Evolutionary conservation across 2,797 vertebrate genomes (phyloP), one percentile per base, ranked within the genome.

Genomic region (Xenentodon cancila): DNA sequence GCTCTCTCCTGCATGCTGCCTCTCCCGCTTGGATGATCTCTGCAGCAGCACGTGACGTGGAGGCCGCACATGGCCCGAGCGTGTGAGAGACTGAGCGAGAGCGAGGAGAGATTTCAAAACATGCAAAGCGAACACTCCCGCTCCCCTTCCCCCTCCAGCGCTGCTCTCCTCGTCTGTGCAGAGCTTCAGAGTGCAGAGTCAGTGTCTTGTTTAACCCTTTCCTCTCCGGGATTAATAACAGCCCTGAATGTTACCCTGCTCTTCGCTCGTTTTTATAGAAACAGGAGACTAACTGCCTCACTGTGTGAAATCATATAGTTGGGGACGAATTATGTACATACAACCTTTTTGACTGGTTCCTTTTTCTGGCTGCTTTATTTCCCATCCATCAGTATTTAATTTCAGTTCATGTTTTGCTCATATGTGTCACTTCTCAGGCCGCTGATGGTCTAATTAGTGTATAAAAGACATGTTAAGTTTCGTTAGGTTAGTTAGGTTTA

Each of bases 1-100:
- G 25, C 46, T 44, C 68, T 65, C 50, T 46, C 64, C 18, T 59
- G 50, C 67, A 66, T 59, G 60, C 74, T 58, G 57, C 22, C 75
- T 65, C 75, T 81, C 73, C 71, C 53, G 50, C 79, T 80, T 65
- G 43, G 61, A 69, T 87, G 87, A 88, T 87, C 81, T 90, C 92
- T 91, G 93, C 93, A 92, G 82, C 82, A 55, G 92, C 93, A 94
- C 92, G 93, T 94, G 93, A 94, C 80, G 69, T 56, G 84, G 81
- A 65, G 68, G 74, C 91, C 62, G 92, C 93, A 94, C 93, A 93
- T 94, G 92, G 90, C 90, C 91, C 48, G 82, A 82, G 88, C 91
- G 91, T 93, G 92, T 93, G 93, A 93, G 91, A 50, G 68, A 73
- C 61, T 20, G 71, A 46, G 57, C 4, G 58, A 2, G 69, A 56